These are phyloP conservation scores for Dorcus parallelipipedus DNA, from an alignment of 2,888 invertebrate genomes.

Conservation along the genomic window DNA sequence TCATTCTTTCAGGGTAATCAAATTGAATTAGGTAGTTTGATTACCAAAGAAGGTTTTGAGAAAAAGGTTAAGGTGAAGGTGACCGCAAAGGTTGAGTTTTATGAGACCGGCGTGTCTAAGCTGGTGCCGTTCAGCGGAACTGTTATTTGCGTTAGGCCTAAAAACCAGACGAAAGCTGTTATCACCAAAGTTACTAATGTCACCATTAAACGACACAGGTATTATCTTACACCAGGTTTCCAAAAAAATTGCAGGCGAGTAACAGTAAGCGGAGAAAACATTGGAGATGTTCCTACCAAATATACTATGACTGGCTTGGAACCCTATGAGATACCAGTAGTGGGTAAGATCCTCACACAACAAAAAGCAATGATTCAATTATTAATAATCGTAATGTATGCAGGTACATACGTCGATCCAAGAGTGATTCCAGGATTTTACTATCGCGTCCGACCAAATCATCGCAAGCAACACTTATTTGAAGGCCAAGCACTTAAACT, in stretches of 20 bases:
- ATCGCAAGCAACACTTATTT: conserved; percentile 62
- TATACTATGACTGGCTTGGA: conserved; percentile 63
- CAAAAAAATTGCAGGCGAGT: conserved; percentile 61
- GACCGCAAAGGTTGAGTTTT: conserved; percentile 67
- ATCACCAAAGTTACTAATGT: conserved; percentile 58
- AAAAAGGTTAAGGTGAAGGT: conserved; percentile 61
- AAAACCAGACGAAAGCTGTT: conserved; percentile 52
- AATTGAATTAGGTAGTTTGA: conserved; percentile 48
- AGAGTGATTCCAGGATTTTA: conserved; percentile 70
- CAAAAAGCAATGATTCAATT: not conserved
- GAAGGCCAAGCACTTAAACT: conserved; percentile 62
- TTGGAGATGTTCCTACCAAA: conserved; percentile 62
- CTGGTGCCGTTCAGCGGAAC: conserved; percentile 58
- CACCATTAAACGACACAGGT: conserved; percentile 52
- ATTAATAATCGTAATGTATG: not conserved
- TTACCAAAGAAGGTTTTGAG: conserved; percentile 50
- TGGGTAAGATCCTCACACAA: conserved; percentile 52
- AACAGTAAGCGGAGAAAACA: conserved; percentile 59
- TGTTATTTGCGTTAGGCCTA: conserved; percentile 53
- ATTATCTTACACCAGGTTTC: conserved; percentile 63
- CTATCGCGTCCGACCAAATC: conserved; percentile 69
- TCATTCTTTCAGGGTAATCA: conserved; percentile 53
- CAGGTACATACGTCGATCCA: conserved; percentile 67
- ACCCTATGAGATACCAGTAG: conserved; percentile 62
- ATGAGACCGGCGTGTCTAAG: conserved; percentile 61